Evolutionary conservation across 2,797 vertebrate genomes (phyloP).

Genomic region (Gadopsis bispinosus): DNA sequence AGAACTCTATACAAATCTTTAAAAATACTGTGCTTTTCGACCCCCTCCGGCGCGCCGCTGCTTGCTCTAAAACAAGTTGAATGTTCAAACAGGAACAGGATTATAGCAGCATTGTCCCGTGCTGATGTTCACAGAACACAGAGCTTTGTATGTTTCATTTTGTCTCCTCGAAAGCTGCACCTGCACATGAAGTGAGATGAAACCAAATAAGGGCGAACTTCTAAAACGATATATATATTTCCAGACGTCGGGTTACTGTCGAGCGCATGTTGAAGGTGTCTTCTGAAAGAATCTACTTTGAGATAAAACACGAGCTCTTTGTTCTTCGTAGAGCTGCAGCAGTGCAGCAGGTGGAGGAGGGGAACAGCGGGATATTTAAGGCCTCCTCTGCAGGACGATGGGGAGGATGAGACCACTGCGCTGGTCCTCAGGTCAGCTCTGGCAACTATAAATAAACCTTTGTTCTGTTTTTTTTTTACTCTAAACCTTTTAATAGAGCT

Average conservation of each 20-base stretch:
- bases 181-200: slow-evolving; percentile 40
- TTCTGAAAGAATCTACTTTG: slow-evolving; percentile 38
- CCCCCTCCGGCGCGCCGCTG: slow-evolving; percentile 62
- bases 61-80: slow-evolving; percentile 72
- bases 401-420: slow-evolving; percentile 34
- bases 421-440: slow-evolving; percentile 54
- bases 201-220: slow-evolving; percentile 34
- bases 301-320: slow-evolving; percentile 21
- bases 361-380: slow-evolving; percentile 56
- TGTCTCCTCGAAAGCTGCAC: slow-evolving; percentile 55
- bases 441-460: slow-evolving; percentile 56
- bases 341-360: slow-evolving; percentile 11
- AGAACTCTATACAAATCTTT: slow-evolving; percentile 88
- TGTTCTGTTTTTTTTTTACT: slow-evolving; percentile 15
- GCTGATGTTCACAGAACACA: slow-evolving; percentile 83
- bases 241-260: slow-evolving; percentile 30
- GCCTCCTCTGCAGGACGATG: slow-evolving; percentile 63
- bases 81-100: slow-evolving; percentile 72
- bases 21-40: slow-evolving; percentile 89
- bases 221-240: slow-evolving; percentile 23
- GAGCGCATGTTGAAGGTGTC: slow-evolving; percentile 23
- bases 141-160: slow-evolving; percentile 56
- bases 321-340: slow-evolving; percentile 1
- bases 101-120: slow-evolving; percentile 82
- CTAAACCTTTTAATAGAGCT: slow-evolving; percentile 65